phyloP scores from a whole-genome alignment of 2,888 invertebrate genomes.

The Poecilus cupreus region DNA sequence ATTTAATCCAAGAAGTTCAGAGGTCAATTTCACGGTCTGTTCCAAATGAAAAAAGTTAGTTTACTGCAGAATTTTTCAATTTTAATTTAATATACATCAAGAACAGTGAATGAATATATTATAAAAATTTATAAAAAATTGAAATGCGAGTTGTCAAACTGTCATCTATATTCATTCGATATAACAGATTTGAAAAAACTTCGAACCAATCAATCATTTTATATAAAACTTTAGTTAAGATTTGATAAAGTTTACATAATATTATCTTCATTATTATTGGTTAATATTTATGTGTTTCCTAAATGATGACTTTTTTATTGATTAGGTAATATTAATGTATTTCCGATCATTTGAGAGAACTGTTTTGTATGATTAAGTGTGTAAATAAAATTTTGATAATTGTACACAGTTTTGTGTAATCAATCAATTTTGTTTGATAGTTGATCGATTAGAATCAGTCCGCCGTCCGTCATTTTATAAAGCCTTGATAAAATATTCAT shows the following conservation, averaged over 20 bases:
- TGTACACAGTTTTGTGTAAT: constrained; percentile 11
- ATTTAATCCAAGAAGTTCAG: constrained; percentile 33
- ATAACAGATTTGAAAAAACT: neutral
- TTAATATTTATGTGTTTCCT: neutral
- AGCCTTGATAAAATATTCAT: constrained; percentile 43
- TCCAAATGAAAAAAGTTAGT: constrained; percentile 8
- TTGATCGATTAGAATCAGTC: constrained; percentile 36
- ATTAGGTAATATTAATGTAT: neutral
- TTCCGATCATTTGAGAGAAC: neutral
- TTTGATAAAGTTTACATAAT: neutral
- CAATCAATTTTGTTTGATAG: constrained; percentile 45
- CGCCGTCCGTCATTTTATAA: constrained; percentile 31
- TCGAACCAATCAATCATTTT: neutral
- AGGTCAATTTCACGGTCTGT: constrained; percentile 26
- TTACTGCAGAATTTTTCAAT: neutral
- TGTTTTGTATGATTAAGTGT: constrained; percentile 17
- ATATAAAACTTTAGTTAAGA: neutral
- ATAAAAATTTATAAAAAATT: neutral
- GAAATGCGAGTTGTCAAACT: neutral
- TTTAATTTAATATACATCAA: neutral
- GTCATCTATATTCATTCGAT: neutral
- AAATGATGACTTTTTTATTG: constrained; percentile 20
- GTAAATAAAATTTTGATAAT: constrained; percentile 34
- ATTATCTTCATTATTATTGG: constrained; percentile 5
- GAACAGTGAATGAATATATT: no score